These are phyloP conservation scores for Ctenodactylus gundi DNA, from an alignment of 2,113 vertebrate genomes.

Conservation along the genomic window DNA sequence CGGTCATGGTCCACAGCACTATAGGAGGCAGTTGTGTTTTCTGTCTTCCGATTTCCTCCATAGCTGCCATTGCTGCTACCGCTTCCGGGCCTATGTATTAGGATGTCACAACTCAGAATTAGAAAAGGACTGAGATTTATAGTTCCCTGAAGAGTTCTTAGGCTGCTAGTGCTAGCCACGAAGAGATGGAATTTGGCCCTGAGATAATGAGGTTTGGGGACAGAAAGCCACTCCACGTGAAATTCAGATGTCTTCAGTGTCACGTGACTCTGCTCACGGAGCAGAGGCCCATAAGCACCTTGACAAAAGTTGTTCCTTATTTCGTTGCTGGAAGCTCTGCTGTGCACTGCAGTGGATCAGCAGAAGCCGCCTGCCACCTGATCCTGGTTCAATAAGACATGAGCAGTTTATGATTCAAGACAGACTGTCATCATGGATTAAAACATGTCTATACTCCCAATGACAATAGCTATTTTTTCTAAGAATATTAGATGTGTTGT, in stretches of 20 bases:
- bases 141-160: neutral
- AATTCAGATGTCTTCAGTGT: neutral
- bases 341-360: neutral
- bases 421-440: slow-evolving; percentile 63
- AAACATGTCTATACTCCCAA: slow-evolving; percentile 58
- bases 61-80: neutral
- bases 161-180: neutral
- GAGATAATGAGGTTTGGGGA: neutral
- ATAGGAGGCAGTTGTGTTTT: neutral
- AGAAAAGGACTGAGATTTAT: neutral
- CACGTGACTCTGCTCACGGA: fast-evolving
- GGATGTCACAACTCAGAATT: neutral
- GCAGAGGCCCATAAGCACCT: neutral
- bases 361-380: neutral
- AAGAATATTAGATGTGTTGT: slow-evolving; percentile 49
- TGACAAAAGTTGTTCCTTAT: slow-evolving; percentile 9
- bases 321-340: neutral
- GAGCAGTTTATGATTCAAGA: slow-evolving; percentile 35
- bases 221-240: neutral
- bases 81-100: neutral
- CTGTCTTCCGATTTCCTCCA: neutral
- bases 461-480: slow-evolving; percentile 66
- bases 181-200: neutral
- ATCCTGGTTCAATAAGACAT: slow-evolving; percentile 35
- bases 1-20: neutral